A percentile compares a stretch with the other conserved stretches of the same genome.
These are phyloP conservation scores for Synaphobranchus kaupii DNA, from an alignment of 2,797 vertebrate species.

Conservation along the genomic window DNA sequence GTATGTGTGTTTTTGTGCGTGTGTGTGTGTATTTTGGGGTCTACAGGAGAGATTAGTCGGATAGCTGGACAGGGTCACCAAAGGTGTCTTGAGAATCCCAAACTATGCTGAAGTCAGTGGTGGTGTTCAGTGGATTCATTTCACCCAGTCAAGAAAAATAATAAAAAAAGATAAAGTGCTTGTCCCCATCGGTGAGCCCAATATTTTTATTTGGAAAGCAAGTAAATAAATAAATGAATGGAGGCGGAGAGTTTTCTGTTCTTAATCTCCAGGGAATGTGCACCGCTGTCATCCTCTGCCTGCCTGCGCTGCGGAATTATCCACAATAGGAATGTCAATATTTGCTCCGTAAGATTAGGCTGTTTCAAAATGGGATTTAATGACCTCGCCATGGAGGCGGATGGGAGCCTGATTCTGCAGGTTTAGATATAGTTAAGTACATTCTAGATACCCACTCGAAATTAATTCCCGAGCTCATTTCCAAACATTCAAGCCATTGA, in stretches of 20 bases:
- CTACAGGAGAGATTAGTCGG: conserved; percentile 22
- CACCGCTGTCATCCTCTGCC: conserved; percentile 49
- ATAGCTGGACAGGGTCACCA: conserved; percentile 22
- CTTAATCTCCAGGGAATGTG: conserved; percentile 55
- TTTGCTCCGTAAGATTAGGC: conserved; percentile 51
- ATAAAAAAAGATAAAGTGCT: conserved; percentile 32
- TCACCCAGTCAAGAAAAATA: conserved; percentile 44
- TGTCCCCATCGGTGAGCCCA: conserved; percentile 38
- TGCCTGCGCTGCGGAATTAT: conserved; percentile 50
- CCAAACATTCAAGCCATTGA: conserved; percentile 24
- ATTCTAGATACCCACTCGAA: conserved; percentile 15
- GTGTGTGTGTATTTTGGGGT: not conserved
- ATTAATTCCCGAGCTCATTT: conserved; percentile 37
- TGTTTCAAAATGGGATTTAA: conserved; percentile 47
- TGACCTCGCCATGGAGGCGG: conserved; percentile 39
- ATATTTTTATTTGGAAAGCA: conserved; percentile 42
- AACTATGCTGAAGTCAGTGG: conserved; percentile 15
- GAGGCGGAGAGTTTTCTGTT: conserved; percentile 13
- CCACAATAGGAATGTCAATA: conserved; percentile 54
- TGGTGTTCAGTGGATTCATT: conserved; percentile 38
- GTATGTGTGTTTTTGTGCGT: not conserved
- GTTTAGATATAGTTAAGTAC: conserved; percentile 9
- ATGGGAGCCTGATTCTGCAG: not conserved
- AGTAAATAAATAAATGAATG: conserved; percentile 54
- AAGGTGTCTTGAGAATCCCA: conserved; percentile 11